Evolutionary conservation across 2,113 vertebrate genomes (phyloP).

Genomic region (Hepsetus odoe): DNA sequence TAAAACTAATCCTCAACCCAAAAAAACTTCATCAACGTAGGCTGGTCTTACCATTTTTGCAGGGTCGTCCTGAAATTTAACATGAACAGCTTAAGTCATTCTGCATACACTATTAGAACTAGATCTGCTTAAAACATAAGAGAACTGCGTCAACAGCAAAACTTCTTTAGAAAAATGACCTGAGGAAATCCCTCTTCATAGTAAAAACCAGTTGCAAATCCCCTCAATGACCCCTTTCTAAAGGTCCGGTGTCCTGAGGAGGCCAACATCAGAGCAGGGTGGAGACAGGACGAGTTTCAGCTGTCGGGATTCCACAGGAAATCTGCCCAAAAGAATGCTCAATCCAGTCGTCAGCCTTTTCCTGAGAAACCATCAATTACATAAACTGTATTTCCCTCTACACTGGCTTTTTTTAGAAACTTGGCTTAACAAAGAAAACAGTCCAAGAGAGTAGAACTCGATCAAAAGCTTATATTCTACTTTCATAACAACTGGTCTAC

Average conservation of each 20-base stretch:
- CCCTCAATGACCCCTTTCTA: background rate
- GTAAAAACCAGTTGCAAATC: too few relatives aligned
- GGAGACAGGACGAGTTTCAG: conserved; percentile 28
- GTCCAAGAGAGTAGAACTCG: background rate
- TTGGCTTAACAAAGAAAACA: background rate
- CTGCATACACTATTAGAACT: background rate
- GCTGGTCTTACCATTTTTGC: background rate
- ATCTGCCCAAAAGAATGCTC: conserved; percentile 36
- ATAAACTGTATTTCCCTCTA: conserved; percentile 4
- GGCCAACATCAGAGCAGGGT: background rate
- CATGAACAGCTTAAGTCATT: too few relatives aligned
- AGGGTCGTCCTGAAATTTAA: too few relatives aligned
- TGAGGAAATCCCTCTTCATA: background rate
- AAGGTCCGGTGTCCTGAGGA: background rate
- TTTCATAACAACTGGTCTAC: too few relatives aligned
- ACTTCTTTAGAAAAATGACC: background rate
- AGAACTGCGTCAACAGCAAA: background rate
- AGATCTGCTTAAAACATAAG: background rate
- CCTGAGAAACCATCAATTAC: conserved; percentile 33
- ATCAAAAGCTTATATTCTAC: background rate
- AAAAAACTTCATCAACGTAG: background rate
- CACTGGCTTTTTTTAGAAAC: background rate
- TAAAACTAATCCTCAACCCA: background rate
- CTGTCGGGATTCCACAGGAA: conserved; percentile 44
- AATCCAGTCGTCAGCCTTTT: conserved; percentile 14